Percentiles rank a stretch among this genome's conserved stretches.
Conservation (phyloP, 1,140 invertebrate genomes). For the Hyles euphorbiae region DNA sequence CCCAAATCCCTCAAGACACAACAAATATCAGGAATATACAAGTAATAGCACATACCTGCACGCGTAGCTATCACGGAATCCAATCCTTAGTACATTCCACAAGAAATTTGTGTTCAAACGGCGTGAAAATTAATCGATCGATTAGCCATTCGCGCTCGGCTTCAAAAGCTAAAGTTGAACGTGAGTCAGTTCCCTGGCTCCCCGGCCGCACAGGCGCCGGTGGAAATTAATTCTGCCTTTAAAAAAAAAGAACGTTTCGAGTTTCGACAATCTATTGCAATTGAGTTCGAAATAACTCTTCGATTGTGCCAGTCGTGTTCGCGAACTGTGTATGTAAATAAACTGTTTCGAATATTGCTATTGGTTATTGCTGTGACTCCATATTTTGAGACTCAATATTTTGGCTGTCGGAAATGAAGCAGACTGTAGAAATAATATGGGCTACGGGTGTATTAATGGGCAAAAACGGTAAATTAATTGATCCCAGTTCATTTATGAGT, state of each 20-base stretch:
- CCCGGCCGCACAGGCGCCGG: slow-evolving; percentile 28
- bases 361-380: slow-evolving; percentile 17
- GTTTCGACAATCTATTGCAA: slow-evolving; percentile 44
- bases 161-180: slow-evolving; percentile 57
- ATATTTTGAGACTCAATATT: slow-evolving; percentile 7
- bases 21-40: neutral
- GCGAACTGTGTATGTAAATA: slow-evolving; percentile 13
- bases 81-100: slow-evolving; percentile 16
- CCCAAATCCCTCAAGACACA: too few relatives aligned
- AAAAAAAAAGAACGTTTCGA: slow-evolving; percentile 44
- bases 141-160: slow-evolving; percentile 59
- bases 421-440: slow-evolving; percentile 6
- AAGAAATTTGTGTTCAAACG: slow-evolving; percentile 56
- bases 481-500: too few relatives aligned
- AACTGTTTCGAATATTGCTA: slow-evolving; percentile 19
- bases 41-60: neutral
- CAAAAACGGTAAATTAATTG: neutral
- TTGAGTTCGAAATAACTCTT: slow-evolving; percentile 32
- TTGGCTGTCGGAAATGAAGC: slow-evolving; percentile 3
- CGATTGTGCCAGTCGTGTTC: slow-evolving; percentile 21
- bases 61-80: slow-evolving; percentile 10
- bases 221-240: slow-evolving; percentile 57
- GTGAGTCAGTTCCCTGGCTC: slow-evolving; percentile 55
- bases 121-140: slow-evolving; percentile 69
- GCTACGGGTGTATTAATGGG: slow-evolving; percentile 8